Percentiles rank a stretch among this genome's conserved stretches.
Evolutionary conservation across 2,797 vertebrate species (phyloP).

Genomic region (Geotria australis): DNA sequence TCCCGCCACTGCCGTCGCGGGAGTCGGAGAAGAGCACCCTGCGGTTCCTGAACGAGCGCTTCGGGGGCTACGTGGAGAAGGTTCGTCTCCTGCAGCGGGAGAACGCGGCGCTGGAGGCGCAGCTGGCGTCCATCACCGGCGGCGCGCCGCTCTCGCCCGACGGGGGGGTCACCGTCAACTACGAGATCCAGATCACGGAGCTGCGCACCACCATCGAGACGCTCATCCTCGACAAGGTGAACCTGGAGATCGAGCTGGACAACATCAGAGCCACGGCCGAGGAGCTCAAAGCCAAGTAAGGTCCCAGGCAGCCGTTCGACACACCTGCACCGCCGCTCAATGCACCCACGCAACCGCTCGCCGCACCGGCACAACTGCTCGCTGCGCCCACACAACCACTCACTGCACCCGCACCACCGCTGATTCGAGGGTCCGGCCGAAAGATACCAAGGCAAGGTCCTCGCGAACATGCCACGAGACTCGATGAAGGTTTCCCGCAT

Average conservation of each 20-base stretch:
- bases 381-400: no score
- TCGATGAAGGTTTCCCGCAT: no score
- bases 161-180: slow-evolving; percentile 6
- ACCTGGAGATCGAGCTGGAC: slow-evolving; percentile 13
- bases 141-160: slow-evolving; percentile 9
- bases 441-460: no score
- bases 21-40: slow-evolving; percentile 10
- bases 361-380: no score
- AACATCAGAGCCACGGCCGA: slow-evolving; percentile 13
- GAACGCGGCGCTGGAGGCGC: slow-evolving; percentile 10
- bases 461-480: no score
- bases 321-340: no score
- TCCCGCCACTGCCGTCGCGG: slow-evolving; percentile 8
- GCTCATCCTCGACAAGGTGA: slow-evolving; percentile 12
- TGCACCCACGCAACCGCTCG: no score
- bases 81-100: slow-evolving; percentile 10
- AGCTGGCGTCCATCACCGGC: slow-evolving; percentile 11
- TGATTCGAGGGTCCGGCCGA: no score
- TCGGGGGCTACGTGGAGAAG: slow-evolving; percentile 11
- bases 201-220: slow-evolving; percentile 9
- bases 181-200: slow-evolving; percentile 11
- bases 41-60: slow-evolving; percentile 11
- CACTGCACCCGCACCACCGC: no score
- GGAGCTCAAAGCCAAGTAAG: slow-evolving; percentile 14
- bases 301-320: neutral